phyloP scores from a whole-genome alignment of 64 coral and sea anemone genomes.

The Montipora foliosa region DNA sequence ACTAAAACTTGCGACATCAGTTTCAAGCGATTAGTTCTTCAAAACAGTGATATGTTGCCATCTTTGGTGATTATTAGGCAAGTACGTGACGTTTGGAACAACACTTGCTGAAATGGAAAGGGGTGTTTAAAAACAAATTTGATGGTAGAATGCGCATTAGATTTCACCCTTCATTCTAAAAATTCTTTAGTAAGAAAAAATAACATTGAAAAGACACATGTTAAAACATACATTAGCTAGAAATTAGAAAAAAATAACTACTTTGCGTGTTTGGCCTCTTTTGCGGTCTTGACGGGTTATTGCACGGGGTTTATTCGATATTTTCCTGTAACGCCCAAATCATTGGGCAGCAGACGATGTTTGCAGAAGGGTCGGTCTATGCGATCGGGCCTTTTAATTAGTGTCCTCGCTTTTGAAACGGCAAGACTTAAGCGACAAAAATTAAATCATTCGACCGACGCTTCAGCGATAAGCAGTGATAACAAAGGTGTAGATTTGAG shows the following conservation, averaged over 20 bases:
- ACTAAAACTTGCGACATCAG: background rate
- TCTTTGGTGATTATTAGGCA: background rate
- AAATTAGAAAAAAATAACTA: background rate
- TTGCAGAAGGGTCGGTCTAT: background rate
- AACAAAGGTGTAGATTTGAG: slow-evolving; percentile 23
- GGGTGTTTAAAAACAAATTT: slow-evolving; percentile 23
- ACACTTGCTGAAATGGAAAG: background rate
- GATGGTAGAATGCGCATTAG: background rate
- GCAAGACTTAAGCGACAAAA: slow-evolving; percentile 47
- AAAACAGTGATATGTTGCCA: background rate
- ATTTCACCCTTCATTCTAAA: slow-evolving; percentile 10
- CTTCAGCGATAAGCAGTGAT: slow-evolving; percentile 38
- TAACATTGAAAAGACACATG: background rate
- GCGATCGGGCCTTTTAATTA: slow-evolving; percentile 27
- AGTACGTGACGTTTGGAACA: background rate
- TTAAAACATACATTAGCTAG: background rate
- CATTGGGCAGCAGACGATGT: background rate
- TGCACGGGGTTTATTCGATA: background rate
- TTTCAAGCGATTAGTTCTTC: background rate
- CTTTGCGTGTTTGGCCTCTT: background rate
- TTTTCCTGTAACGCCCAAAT: background rate
- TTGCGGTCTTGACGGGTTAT: background rate
- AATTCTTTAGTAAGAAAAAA: slow-evolving; percentile 8
- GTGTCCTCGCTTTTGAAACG: slow-evolving; percentile 41
- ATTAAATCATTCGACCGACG: slow-evolving; percentile 44